Base-by-base conservation (phyloP, 2,797 vertebrate genomes). In the Cynodonichthys magdalenae region DNA sequence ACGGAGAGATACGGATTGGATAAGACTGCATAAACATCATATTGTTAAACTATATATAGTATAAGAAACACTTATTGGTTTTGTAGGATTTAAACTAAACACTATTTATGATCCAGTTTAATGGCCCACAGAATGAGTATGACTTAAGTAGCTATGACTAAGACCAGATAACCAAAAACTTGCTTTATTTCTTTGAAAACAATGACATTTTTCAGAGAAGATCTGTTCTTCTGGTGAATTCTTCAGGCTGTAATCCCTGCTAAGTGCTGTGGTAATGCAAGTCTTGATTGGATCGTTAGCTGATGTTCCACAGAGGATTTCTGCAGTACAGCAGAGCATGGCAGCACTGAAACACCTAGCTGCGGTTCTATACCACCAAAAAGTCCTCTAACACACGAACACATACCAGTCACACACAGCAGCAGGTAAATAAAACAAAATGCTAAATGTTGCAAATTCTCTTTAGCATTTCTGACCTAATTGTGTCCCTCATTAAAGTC, bases 261-360 rank as follows among this genome's bases (percentile, higher is more conserved):
- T 74, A 66, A 80, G 17, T 63, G 64, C 27, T 0, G 50, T 11
- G 56, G 50, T 71, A 71, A 77, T 56, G 54, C 29, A 39, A 5
- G 42, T 72, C 76, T 64, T 80, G 67, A 80, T 75, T 51, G 67
- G 62, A 75, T 78, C 53, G 41, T 82, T 79, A 77, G 70, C 61
- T 51, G 61, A 69, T 56, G 59, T 64, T 75, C 67, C 28, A 0
- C 63, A n/a, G 75, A 80, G 70, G 59, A 71, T 76, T 77, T 48
- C 70, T 27, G 44, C 63, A 19, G 59, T 2, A 54, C 60, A 63
- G 64, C 11, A 4, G 28, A 75, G 59, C 66, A 20, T 3, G 70
- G 45, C 59, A 53, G 47, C 50, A 63, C 74, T 82, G 74, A 19
- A 5, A 73, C 31, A 34, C 9, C 24, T 68, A 70, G 63, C 51